phyloP scores from a whole-genome alignment of 2,888 invertebrate species.

The Lucinisca nassula region DNA sequence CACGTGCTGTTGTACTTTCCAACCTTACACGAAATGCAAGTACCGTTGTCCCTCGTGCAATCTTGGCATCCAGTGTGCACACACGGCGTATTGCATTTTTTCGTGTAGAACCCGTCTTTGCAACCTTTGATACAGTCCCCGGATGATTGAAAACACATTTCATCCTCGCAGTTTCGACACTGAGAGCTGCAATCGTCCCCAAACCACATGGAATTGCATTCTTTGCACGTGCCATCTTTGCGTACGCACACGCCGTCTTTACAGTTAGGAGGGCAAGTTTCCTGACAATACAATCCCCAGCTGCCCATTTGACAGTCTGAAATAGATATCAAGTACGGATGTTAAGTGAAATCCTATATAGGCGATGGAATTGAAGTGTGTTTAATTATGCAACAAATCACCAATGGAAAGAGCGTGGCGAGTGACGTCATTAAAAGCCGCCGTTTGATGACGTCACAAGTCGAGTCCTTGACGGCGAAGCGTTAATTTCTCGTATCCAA shows the following conservation, averaged over 20 bases:
- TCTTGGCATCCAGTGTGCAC: constrained; percentile 32
- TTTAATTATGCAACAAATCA: no score
- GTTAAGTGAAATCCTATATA: no score
- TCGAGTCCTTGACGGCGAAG: not conserved
- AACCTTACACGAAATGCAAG: constrained; percentile 48
- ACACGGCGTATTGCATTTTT: constrained; percentile 23
- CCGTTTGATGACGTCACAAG: not conserved
- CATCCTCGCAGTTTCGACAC: constrained; percentile 50
- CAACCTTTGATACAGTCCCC: constrained; percentile 48
- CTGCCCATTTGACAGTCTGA: constrained; percentile 45
- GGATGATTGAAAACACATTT: constrained; percentile 33
- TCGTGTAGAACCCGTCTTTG: constrained; percentile 49
- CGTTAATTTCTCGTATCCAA: not conserved
- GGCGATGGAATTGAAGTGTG: no score
- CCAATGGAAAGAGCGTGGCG: no score
- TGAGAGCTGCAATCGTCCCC: constrained; percentile 12
- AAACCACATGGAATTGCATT: constrained; percentile 36
- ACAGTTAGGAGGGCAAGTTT: constrained; percentile 52
- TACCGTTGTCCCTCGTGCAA: constrained; percentile 36
- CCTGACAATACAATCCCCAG: constrained; percentile 49
- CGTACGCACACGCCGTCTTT: constrained; percentile 43
- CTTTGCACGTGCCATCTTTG: constrained; percentile 33
- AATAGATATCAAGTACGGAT: no score
- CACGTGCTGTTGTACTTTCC: constrained; percentile 43
- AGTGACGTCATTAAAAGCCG: no score